These are phyloP conservation scores for Sinhomidia bicolor DNA, from an alignment of 2,888 invertebrate species.

Conservation along the genomic window DNA sequence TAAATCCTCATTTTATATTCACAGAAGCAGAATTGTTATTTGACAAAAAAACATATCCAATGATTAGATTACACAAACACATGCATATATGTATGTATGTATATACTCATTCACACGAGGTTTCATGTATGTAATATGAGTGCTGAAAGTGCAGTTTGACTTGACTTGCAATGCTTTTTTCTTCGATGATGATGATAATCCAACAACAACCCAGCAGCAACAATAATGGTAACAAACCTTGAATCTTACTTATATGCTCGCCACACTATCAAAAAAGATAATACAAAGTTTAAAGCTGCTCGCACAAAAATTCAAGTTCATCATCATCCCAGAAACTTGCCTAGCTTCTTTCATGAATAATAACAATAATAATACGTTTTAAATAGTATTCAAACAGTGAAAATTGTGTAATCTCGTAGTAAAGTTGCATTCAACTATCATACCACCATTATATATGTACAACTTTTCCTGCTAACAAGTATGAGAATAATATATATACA, in stretches of 20 bases:
- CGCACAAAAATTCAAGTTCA: slow-evolving; percentile 52
- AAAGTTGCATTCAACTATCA: slow-evolving; percentile 40
- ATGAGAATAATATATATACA: no score
- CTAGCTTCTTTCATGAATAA: slow-evolving; percentile 61
- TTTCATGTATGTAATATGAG: neutral
- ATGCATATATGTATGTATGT: neutral
- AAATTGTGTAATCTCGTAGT: slow-evolving; percentile 54
- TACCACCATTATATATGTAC: neutral
- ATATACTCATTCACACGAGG: neutral
- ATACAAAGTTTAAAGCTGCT: neutral
- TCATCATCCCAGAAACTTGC: slow-evolving; percentile 45
- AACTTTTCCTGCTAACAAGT: neutral
- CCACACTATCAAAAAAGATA: slow-evolving; percentile 10
- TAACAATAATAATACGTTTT: slow-evolving; percentile 54
- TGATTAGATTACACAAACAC: neutral
- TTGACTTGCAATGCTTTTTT: neutral
- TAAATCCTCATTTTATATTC: no score
- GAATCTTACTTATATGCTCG: no score
- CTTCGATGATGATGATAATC: no score
- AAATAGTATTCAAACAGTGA: slow-evolving; percentile 61
- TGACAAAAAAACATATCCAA: neutral
- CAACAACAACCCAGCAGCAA: neutral
- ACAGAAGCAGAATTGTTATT: neutral
- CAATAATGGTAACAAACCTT: neutral
- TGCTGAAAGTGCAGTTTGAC: slow-evolving; percentile 29